Conservation (phyloP, 2,888 invertebrate species). For the Caenorhabditis japonica region DNA sequence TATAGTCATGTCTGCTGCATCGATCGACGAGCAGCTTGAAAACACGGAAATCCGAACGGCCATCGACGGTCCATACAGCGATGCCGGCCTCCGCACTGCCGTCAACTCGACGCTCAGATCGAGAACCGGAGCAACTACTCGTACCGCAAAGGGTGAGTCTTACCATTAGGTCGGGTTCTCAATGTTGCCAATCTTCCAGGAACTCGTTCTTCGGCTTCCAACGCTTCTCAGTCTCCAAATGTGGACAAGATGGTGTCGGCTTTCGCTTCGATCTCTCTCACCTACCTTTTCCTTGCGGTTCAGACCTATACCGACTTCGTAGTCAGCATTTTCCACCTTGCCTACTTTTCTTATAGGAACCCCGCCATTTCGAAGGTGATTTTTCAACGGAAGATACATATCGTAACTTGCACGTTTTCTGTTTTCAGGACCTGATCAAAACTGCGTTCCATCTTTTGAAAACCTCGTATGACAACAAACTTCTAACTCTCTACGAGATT, state of each 20-base stretch:
- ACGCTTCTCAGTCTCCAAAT: neutral
- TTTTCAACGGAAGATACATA: too few relatives aligned
- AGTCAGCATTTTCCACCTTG: slow-evolving; percentile 35
- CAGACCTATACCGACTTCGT: slow-evolving; percentile 15
- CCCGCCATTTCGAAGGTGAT: slow-evolving; percentile 31
- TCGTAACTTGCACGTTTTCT: too few relatives aligned
- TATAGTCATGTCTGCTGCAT: slow-evolving; percentile 28
- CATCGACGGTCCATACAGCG: slow-evolving; percentile 7
- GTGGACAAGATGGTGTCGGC: slow-evolving; percentile 30
- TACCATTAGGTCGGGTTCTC: too few relatives aligned
- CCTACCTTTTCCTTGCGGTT: slow-evolving; percentile 22
- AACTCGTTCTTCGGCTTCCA: neutral
- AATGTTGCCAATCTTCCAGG: too few relatives aligned
- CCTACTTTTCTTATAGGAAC: slow-evolving; percentile 38
- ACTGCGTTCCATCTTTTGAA: slow-evolving; percentile 44
- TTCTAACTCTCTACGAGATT: slow-evolving; percentile 26
- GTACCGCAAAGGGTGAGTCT: slow-evolving; percentile 19
- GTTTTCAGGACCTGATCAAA: slow-evolving; percentile 33
- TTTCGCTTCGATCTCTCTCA: slow-evolving; percentile 23
- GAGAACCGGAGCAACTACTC: slow-evolving; percentile 19
- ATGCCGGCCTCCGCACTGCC: slow-evolving; percentile 20
- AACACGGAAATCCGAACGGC: slow-evolving; percentile 17
- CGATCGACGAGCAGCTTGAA: slow-evolving; percentile 12
- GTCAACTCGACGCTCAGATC: slow-evolving; percentile 27
- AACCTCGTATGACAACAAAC: slow-evolving; percentile 38